Percentiles rank a stretch among this genome's conserved stretches.
Evolutionary conservation across 2,797 vertebrate species (phyloP).

Genomic region (Urosaurus nigricauda): DNA sequence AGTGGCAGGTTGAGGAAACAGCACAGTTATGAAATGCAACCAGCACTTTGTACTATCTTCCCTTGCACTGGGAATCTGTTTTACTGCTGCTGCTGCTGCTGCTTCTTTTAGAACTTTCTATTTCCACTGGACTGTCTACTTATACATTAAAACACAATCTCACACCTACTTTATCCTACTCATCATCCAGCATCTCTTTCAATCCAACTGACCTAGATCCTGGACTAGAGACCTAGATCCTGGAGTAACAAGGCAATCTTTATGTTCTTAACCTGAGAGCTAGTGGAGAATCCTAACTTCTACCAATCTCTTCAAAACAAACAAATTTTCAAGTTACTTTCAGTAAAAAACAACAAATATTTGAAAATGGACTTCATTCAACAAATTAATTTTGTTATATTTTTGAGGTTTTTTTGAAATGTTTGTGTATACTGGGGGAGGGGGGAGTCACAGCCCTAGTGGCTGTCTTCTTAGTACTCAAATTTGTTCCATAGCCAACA

Average conservation of each 20-base stretch:
- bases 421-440: background rate
- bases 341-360: background rate
- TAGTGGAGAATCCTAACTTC: background rate
- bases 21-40: background rate
- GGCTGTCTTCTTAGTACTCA: background rate
- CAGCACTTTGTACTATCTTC: too few relatives aligned
- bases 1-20: background rate
- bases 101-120: background rate
- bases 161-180: background rate
- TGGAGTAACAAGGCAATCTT: background rate
- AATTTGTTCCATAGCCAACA: background rate
- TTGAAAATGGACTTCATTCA: background rate
- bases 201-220: background rate
- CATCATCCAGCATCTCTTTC: background rate
- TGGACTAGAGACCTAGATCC: background rate
- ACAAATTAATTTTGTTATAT: background rate
- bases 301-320: background rate
- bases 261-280: background rate
- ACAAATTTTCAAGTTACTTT: background rate
- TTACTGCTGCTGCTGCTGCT: too few relatives aligned
- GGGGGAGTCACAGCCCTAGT: background rate
- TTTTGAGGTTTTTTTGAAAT: background rate
- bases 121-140: background rate
- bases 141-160: background rate
- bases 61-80: background rate